These are phyloP conservation scores for Myiagra hebetior DNA, from an alignment of 2,113 vertebrate species.

Conservation along the genomic window DNA sequence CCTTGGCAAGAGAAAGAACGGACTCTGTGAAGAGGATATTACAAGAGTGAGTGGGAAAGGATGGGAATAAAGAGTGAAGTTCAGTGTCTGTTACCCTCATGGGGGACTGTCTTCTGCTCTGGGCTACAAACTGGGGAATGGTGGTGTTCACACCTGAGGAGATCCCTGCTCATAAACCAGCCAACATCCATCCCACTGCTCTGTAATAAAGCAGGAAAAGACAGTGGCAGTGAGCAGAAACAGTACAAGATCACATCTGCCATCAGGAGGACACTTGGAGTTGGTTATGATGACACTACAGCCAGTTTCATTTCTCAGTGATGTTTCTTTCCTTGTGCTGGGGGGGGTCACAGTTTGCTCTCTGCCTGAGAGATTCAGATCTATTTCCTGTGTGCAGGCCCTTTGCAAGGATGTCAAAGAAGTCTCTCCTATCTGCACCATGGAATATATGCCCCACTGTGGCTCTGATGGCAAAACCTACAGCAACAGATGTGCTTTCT, in stretches of 20 bases:
- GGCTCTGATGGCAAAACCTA: slow-evolving; percentile 67
- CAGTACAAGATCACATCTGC: background rate
- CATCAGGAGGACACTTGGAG: background rate
- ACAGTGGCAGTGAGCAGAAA: background rate
- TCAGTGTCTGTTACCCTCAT: background rate
- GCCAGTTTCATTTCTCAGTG: background rate
- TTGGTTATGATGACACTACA: background rate
- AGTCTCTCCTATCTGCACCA: rapidly evolving
- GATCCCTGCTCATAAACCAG: background rate
- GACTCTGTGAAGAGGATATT: slow-evolving; percentile 27
- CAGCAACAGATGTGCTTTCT: slow-evolving; percentile 8
- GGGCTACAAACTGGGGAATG: background rate
- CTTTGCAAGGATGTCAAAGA: background rate
- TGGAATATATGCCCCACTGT: slow-evolving; percentile 33
- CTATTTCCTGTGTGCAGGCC: background rate
- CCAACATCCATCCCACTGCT: background rate
- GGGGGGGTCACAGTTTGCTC: background rate
- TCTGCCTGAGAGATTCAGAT: background rate
- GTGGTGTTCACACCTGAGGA: background rate
- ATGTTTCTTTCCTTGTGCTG: background rate
- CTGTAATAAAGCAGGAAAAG: background rate
- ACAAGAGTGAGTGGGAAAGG: slow-evolving; percentile 19
- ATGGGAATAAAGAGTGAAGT: background rate
- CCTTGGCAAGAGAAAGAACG: slow-evolving; percentile 3
- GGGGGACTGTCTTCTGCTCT: background rate